Percentiles rank a stretch among this genome's conserved stretches.
Evolutionary conservation across 2,797 vertebrate genomes (phyloP).

Genomic region (Aulostomus chinensis): DNA sequence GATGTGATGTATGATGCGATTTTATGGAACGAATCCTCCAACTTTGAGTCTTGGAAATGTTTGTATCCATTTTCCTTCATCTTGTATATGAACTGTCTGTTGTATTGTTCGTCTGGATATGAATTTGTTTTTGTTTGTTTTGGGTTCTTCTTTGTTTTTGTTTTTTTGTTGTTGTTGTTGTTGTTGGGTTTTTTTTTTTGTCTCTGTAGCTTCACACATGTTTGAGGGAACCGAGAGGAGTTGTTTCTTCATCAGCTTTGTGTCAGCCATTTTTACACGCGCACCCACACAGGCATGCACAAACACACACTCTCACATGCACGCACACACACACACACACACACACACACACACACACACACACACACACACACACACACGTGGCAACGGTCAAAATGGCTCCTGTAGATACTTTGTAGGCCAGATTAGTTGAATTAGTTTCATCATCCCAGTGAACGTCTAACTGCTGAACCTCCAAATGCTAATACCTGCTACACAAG

Average conservation of each 20-base stretch:
- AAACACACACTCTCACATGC: too few species aligned
- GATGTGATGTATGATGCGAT: slow-evolving; percentile 6
- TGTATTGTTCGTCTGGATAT: slow-evolving; percentile 60
- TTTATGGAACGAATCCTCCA: too few species aligned
- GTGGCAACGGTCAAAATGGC: slow-evolving; percentile 35
- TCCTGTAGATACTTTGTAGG: slow-evolving; percentile 7
- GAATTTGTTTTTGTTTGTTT: too few species aligned
- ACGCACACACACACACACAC: too few species aligned
- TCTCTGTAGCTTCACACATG: slow-evolving; percentile 57
- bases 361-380: too few species aligned
- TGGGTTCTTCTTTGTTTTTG: too few species aligned
- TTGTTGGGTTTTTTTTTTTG: too few species aligned
- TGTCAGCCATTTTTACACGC: slow-evolving; percentile 23
- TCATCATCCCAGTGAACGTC: slow-evolving; percentile 42
- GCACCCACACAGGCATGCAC: too few species aligned
- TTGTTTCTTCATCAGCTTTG: slow-evolving; percentile 23
- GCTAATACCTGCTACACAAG: slow-evolving; percentile 38
- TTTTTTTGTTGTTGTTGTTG: too few species aligned
- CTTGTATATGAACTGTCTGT: slow-evolving; percentile 61
- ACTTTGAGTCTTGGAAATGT: slow-evolving; percentile 47
- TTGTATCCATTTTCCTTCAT: slow-evolving; percentile 58
- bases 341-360: too few species aligned
- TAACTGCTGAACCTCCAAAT: slow-evolving; percentile 54
- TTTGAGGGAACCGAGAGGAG: slow-evolving; percentile 39
- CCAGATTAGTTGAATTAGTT: slow-evolving; percentile 16